These are phyloP conservation scores for Dromococcyx pavoninus DNA, from an alignment of 2,797 vertebrate species.

Conservation along the genomic window DNA sequence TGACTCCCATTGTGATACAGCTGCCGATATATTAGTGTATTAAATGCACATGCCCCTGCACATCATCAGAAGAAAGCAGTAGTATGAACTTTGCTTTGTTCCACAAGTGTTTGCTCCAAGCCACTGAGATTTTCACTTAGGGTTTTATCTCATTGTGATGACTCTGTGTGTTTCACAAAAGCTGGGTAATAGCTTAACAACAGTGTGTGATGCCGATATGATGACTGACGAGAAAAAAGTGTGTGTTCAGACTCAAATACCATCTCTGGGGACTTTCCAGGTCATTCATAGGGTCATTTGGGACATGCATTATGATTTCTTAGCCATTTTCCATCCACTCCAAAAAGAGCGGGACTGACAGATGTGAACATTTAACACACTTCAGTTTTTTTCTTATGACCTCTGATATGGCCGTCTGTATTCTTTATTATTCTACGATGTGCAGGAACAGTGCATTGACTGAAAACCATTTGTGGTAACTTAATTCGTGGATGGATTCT, in stretches of 20 bases:
- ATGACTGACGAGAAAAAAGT: neutral
- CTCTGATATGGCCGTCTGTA: neutral
- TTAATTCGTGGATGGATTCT: conserved; percentile 1
- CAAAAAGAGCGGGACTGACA: neutral
- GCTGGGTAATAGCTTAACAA: neutral
- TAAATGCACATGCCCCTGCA: neutral
- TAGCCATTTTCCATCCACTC: neutral
- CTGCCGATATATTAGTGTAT: neutral
- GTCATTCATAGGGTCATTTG: neutral
- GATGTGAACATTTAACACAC: conserved; percentile 1
- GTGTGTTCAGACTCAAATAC: neutral
- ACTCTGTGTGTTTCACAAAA: neutral
- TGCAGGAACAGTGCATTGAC: neutral
- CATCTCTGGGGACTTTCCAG: neutral
- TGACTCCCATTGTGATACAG: neutral
- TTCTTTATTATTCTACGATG: conserved; percentile 38
- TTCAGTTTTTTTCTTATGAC: neutral
- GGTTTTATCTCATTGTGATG: neutral
- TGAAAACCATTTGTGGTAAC: conserved; percentile 16
- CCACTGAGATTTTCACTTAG: neutral
- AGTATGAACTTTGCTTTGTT: neutral
- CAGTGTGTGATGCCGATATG: neutral
- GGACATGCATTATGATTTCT: neutral
- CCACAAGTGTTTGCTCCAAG: neutral
- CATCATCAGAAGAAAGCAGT: neutral